Conservation (phyloP, 2,888 invertebrate species). For the Rhogogaster chlorosoma region DNA sequence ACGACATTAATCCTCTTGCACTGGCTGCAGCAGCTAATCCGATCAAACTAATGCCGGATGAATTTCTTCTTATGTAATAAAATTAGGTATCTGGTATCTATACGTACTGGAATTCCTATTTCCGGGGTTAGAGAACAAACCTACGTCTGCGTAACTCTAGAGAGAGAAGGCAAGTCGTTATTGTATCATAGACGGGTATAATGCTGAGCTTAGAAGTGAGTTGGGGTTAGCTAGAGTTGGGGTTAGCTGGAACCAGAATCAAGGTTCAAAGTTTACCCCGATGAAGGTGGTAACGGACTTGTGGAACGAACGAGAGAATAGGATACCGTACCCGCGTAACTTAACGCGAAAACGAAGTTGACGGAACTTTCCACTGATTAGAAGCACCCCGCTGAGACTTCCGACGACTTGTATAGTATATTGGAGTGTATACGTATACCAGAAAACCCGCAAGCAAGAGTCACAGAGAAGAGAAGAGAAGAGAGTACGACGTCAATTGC, state of each 20-base stretch:
- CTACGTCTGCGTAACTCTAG: not conserved
- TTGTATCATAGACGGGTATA: conserved; percentile 12
- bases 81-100: conserved; percentile 2
- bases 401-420: conserved; percentile 52
- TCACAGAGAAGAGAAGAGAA: not conserved
- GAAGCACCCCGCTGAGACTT: conserved; percentile 73
- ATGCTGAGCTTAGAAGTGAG: conserved; percentile 23
- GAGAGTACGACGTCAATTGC: not conserved
- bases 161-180: not conserved
- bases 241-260: conserved; percentile 35
- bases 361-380: conserved; percentile 74
- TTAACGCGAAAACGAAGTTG: conserved; percentile 71
- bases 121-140: not conserved
- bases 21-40: not conserved
- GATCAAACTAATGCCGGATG: conserved; percentile 31
- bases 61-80: conserved; percentile 5
- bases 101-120: not conserved
- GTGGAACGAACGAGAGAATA: conserved; percentile 17
- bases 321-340: conserved; percentile 60
- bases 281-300: conserved; percentile 1
- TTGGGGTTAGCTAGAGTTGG: conserved; percentile 37
- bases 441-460: not conserved
- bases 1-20: conserved; percentile 5
- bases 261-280: conserved; percentile 39
- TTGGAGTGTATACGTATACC: not conserved